phyloP scores from a whole-genome alignment of 2,797 vertebrate species.

The Lepilemur ruficaudatus region DNA sequence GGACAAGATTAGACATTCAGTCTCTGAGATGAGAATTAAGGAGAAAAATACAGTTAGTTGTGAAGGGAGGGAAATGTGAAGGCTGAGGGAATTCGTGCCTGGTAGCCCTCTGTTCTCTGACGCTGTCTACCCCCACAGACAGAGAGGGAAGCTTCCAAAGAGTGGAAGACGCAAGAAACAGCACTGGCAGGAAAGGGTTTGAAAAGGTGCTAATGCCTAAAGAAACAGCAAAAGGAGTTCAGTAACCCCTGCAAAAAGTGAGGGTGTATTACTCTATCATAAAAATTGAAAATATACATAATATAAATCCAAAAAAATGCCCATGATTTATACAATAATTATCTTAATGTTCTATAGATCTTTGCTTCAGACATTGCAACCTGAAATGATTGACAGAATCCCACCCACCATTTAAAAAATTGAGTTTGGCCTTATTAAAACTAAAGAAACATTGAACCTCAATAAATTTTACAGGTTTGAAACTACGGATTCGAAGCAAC shows the following conservation, averaged over 20 bases:
- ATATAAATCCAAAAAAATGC: background rate
- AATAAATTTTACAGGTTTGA: background rate
- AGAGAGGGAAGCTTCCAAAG: background rate
- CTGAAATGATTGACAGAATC: background rate
- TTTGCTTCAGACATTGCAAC: background rate
- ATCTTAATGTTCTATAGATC: background rate
- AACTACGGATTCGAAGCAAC: background rate
- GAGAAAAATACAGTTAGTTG: background rate
- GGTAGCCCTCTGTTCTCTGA: background rate
- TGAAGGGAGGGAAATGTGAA: too few relatives aligned
- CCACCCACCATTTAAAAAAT: background rate
- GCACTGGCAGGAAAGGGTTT: background rate
- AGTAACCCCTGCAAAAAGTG: background rate
- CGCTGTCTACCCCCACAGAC: background rate
- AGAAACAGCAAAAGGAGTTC: background rate
- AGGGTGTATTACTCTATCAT: background rate
- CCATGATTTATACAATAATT: background rate
- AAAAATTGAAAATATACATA: background rate
- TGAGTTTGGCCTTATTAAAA: background rate
- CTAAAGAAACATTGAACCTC: background rate
- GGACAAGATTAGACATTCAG: background rate
- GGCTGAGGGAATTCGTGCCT: background rate
- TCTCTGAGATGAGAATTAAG: background rate
- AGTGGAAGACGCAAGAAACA: background rate
- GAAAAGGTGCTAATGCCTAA: background rate